Evolutionary conservation across 2,888 invertebrate genomes (phyloP).

Genomic region (Drosophila koepferae): DNA sequence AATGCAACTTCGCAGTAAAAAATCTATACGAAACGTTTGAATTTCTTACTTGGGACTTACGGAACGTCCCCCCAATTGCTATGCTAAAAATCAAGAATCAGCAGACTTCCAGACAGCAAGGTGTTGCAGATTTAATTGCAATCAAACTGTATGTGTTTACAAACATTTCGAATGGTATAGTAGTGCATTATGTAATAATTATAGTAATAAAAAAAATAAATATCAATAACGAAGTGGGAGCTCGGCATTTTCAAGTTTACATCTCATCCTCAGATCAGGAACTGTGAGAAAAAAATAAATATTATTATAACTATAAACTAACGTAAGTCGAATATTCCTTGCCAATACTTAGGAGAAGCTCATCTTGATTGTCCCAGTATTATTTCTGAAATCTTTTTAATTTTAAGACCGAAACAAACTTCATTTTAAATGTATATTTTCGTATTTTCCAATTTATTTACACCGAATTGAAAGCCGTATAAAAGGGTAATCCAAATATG

Average conservation of each 20-base stretch:
- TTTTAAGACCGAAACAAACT: background rate
- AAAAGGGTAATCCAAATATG: background rate
- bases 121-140: conserved; percentile 2
- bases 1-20: background rate
- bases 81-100: background rate
- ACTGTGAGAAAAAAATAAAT: background rate
- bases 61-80: background rate
- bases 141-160: background rate
- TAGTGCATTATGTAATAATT: conserved; percentile 7
- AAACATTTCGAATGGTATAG: conserved; percentile 1
- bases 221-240: background rate
- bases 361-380: background rate
- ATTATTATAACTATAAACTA: background rate
- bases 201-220: background rate
- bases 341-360: background rate
- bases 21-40: background rate
- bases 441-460: background rate
- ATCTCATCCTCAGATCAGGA: background rate
- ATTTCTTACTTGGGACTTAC: background rate
- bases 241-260: background rate
- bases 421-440: background rate
- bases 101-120: background rate
- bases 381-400: background rate
- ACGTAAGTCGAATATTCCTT: background rate
- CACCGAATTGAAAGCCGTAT: background rate